Conservation (phyloP, 2,797 vertebrate species). For the Sciaenops ocellatus region DNA sequence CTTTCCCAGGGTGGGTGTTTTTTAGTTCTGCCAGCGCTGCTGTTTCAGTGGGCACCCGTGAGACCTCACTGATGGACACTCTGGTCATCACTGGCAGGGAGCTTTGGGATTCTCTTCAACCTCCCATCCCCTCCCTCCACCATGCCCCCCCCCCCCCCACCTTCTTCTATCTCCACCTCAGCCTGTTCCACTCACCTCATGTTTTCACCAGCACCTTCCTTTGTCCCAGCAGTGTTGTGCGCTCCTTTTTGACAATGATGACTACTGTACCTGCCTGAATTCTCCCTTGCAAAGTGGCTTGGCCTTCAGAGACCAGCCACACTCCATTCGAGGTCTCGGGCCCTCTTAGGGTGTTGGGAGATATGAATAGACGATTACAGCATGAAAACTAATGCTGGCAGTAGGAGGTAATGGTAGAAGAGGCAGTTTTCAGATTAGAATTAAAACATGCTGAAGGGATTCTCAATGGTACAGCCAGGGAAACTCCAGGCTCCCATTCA, state of each 20-base stretch:
- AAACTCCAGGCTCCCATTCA: constrained; percentile 42
- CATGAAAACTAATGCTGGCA: constrained; percentile 13
- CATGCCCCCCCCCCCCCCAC: background rate
- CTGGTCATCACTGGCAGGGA: constrained; percentile 83
- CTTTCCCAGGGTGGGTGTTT: constrained; percentile 85
- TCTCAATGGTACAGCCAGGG: constrained; percentile 38
- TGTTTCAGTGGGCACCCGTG: constrained; percentile 84
- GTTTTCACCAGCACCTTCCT: constrained; percentile 77
- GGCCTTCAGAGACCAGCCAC: constrained; percentile 65
- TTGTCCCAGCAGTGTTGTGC: constrained; percentile 78
- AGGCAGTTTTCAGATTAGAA: constrained; percentile 2
- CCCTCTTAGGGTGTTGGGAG: constrained; percentile 14
- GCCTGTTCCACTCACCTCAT: constrained; percentile 75
- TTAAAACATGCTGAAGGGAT: constrained; percentile 19
- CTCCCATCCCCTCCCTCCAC: constrained; percentile 10
- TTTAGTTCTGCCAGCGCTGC: constrained; percentile 84
- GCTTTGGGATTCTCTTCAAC: constrained; percentile 78
- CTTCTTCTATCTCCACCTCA: constrained; percentile 62
- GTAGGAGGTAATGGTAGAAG: background rate
- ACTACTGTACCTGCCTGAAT: constrained; percentile 65
- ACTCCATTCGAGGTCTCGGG: constrained; percentile 35
- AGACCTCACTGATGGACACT: constrained; percentile 87
- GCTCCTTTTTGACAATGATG: constrained; percentile 79
- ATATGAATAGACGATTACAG: constrained; percentile 7
- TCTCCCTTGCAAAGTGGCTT: constrained; percentile 71